Base-by-base conservation (phyloP, 2,113 vertebrate species). In the Istiophorus platypterus region DNA sequence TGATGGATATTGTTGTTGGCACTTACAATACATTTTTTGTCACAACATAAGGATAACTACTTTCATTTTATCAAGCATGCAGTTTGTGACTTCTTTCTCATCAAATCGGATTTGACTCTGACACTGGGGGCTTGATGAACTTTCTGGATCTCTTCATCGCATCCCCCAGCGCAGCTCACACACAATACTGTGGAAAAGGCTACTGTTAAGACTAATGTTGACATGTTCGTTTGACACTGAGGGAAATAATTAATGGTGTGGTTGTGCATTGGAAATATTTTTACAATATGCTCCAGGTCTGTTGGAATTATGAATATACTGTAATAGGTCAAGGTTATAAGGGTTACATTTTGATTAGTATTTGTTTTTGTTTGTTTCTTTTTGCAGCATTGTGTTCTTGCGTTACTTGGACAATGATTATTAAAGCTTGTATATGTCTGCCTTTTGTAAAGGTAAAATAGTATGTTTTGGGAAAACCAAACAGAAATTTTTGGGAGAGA, bases 31-130 rank as follows among this genome's bases (percentile, higher is more conserved):
- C 5, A 37, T 27, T 61, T 34, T 69, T 49, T 41, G 24, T 71
- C 64, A 31, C 49, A 34, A 39, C n/a, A 20, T 6, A 57, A 27
- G 47, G 41, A 73, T 6, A 57, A 54, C 26, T 13, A 14, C 66
- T 34, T 13, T 69, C 10, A 27, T 78, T 73, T 73, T 34, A 73
- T 68, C 70, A 58, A 26, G 41, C 57, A 65, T 63, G 58, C 58
- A 34, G 51, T 76, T 71, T 70, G 42, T 65, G 42, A 51, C 18
- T 18, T 17, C n/a, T 26, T 12, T 65, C 17, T 37, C 5, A 1
- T 62, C 13, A 18, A 67, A 62, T 39, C 37, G 37, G n/a, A 45
- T 72, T 67, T 58, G 20, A 70, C n/a, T 66, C 8, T 54, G 41
- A 59, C 51, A 22, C 41, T 61, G 59, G 66, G 51, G 24, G 37